Evolutionary conservation across 1,140 invertebrate genomes (phyloP).

Genomic region (Ceratitis capitata): DNA sequence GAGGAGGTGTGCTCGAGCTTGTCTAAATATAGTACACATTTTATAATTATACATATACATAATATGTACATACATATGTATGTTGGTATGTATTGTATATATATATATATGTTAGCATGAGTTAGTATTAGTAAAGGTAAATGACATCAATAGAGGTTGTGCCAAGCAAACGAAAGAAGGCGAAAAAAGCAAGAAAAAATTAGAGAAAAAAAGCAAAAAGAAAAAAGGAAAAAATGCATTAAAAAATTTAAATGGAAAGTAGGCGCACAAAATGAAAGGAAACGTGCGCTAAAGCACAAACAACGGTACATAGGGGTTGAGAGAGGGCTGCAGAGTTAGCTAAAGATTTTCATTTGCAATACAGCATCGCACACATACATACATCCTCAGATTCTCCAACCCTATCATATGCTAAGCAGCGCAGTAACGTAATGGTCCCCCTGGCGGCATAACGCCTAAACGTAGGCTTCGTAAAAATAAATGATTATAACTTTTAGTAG

Average conservation of each 20-base stretch:
- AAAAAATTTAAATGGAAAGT: too few species aligned
- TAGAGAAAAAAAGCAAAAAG: background rate
- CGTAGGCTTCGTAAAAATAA: constrained; percentile 5
- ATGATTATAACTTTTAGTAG: background rate
- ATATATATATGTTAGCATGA: background rate
- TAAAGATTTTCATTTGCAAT: background rate
- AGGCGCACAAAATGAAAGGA: constrained; percentile 13
- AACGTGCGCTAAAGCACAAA: background rate
- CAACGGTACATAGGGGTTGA: too few species aligned
- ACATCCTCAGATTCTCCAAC: background rate
- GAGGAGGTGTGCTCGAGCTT: background rate
- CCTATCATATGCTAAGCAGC: background rate
- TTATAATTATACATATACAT: too few species aligned
- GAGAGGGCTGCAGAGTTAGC: too few species aligned
- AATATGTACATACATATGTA: too few species aligned
- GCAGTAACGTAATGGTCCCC: background rate
- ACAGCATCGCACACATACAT: background rate
- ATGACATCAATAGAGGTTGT: constrained; percentile 31
- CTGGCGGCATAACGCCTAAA: too few species aligned
- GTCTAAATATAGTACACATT: background rate
- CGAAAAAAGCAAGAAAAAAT: background rate
- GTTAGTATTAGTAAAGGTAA: constrained; percentile 23
- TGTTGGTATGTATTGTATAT: background rate
- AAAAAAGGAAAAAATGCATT: background rate
- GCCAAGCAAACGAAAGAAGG: background rate